Conservation (phyloP, 2,797 vertebrate species). For the Gymnoscopelus microlampas region DNA sequence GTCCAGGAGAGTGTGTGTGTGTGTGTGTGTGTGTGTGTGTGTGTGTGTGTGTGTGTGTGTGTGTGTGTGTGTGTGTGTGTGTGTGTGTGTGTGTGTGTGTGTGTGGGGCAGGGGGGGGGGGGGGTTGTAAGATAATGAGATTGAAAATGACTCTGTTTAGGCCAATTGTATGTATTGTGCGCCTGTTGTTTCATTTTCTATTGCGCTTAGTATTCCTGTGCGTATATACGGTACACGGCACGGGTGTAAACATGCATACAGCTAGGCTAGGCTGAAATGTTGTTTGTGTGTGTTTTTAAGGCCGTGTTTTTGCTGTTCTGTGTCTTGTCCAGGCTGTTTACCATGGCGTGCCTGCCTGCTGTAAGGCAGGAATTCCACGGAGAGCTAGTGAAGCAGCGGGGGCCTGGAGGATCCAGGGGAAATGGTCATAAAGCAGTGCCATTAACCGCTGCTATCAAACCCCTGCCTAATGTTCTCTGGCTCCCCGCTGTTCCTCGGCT, state of each 20-base stretch:
- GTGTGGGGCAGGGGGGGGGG: too few species aligned
- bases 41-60: neutral
- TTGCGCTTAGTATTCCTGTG: neutral
- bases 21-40: too few species aligned
- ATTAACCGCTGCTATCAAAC: constrained; percentile 58
- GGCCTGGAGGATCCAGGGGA: constrained; percentile 63
- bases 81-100: too few species aligned
- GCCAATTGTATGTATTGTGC: neutral
- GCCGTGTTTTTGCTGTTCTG: constrained; percentile 53
- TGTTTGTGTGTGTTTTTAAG: neutral
- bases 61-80: neutral
- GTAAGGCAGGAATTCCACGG: constrained; percentile 69
- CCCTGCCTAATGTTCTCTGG: constrained; percentile 34
- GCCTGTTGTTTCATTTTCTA: neutral
- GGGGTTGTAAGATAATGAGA: too few species aligned
- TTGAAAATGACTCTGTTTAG: neutral
- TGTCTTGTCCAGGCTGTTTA: constrained; percentile 29
- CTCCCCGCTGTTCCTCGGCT: constrained; percentile 29
- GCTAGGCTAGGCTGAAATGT: neutral
- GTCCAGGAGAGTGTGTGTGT: too few species aligned
- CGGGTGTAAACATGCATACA: neutral
- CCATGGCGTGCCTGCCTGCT: constrained; percentile 68
- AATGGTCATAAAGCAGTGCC: constrained; percentile 65
- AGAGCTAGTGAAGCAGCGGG: constrained; percentile 76
- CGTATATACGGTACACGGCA: neutral